Evolutionary conservation across 30 jellyfish, hydroid and myxozoan genomes (phyloP), one percentile per base, ranked within the genome.

Genomic region (Nemopilema nomurai): DNA sequence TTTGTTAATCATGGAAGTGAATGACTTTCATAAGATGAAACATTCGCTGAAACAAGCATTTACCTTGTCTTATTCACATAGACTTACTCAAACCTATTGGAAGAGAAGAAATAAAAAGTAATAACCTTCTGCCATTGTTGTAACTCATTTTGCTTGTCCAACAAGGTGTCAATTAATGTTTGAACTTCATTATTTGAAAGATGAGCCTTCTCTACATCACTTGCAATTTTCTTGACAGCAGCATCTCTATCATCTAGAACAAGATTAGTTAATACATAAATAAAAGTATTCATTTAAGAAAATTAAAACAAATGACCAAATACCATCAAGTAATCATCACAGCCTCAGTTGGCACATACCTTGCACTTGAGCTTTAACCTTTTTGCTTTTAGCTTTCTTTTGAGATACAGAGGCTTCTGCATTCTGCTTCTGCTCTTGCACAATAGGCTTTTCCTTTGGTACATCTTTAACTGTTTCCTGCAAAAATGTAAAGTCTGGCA

Each of bases 101-200:
- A 49, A 23, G 6, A 18, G 57, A 23, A 49, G 52, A 49, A 4
- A 57, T 24, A 28, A 17, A 26, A 22, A 1, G 17, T 19, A 22
- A 82, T 50, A 31, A 93, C 98, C 90, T 77, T 83, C 62, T 88
- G 83, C 98, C 98, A 93, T 21, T 88, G 97, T 41, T 89, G 96
- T 33, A 67, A 31, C 71, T 85, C 98, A 85, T 84, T 89, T 53
- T 93, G 98, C 88, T 85, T 88, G 73, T 95, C 96, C 70, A 93
- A 63, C 52, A 93, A 76, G 18, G 84, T 68, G 84, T 93, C 98
- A 88, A 89, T 93, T 71, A 93, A 53, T 41, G 49, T 87, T 69
- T 93, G 98, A 7, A 93, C 96, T 53, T 93, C 98, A 27, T 76
- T 62, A 32, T 90, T 66, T 23, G 72, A 69, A 30, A 93, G 67